Evolutionary conservation across 2,888 invertebrate species (phyloP), one percentile per base, ranked within the genome.

Genomic region (Athrips mouffetella): DNA sequence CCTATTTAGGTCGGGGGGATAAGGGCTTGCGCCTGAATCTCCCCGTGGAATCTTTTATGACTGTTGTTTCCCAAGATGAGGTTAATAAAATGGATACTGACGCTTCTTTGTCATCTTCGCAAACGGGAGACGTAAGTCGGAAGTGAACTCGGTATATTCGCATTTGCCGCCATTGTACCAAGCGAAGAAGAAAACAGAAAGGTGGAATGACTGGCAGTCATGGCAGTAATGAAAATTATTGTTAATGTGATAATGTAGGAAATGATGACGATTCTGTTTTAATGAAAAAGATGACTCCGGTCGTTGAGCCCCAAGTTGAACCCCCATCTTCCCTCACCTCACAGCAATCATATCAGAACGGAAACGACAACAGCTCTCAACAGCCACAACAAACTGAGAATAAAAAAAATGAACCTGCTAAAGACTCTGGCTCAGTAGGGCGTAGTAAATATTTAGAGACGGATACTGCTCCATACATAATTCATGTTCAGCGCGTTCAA

Each of bases 31-130:
- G 37, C 37, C 37, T 37, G 37, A 16, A 37, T 37, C 37, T 53
- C 39, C 51, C 20, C 10, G 37, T 37, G 3, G 37, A 49, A 46
- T 40, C 48, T 48, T 42, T 37, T 39, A 25, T 53, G 20, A 4
- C 2, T 18, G n/a, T 20, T 10, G 37, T 18, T 18, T 37, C 18
- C 10, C 3, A 37, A 1, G 11, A 18, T 37, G 37, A 37, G 16
- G 10, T 18, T 6, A 37, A 8, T 16, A 20, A 2, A 18, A 37
- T 18, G 37, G 18, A 37, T 10, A 37, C 18, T 7, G 18, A 16
- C n/a, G 10, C 13, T 1, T 16, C 16, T 18, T 5, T 37, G 1
- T 37, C 20, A 2, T n/a, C 20, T 1, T 8, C 2, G 2, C 18
- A 25, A 25, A n/a, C 2, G 2, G 18, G 37, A 2, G n/a, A 4